Conservation (phyloP, 92 coral and sea anemone species). For the Bergia sp. region DNA sequence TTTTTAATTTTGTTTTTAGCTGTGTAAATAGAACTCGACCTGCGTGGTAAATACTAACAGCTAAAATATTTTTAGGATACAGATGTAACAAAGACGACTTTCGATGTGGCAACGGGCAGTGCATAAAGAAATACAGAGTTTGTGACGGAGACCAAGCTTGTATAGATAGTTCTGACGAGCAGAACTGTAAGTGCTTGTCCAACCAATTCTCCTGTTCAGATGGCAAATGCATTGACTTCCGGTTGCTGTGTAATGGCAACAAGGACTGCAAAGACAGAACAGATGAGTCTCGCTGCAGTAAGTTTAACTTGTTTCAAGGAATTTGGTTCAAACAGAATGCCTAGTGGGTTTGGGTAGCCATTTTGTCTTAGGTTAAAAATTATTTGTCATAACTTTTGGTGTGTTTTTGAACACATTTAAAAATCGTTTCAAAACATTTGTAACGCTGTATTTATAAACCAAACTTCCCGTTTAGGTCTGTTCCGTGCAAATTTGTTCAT, state of each 20-base stretch:
- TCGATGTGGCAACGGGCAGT: conserved; percentile 70
- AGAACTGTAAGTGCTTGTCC: conserved; percentile 65
- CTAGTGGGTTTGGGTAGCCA: too few species aligned
- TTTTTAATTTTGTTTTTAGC: too few species aligned
- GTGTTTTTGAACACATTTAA: too few species aligned
- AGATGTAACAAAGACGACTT: conserved; percentile 62
- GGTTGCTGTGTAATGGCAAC: conserved; percentile 58
- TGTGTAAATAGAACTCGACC: too few species aligned
- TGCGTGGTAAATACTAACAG: neutral
- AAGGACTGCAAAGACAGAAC: conserved; percentile 71
- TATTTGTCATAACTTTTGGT: too few species aligned
- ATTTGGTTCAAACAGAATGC: neutral
- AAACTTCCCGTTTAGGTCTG: too few species aligned
- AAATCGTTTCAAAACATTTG: too few species aligned
- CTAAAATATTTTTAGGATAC: conserved; percentile 23
- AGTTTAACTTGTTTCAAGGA: neutral
- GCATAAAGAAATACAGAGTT: conserved; percentile 56
- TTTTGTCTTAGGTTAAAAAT: too few species aligned
- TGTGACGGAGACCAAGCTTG: conserved; percentile 79
- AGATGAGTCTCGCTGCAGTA: conserved; percentile 79
- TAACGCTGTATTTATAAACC: too few species aligned
- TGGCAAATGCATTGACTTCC: conserved; percentile 61
- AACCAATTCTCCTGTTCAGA: conserved; percentile 60
- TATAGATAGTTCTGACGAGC: conserved; percentile 74
- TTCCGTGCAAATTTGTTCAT: too few species aligned